Evolutionary conservation across 2,888 invertebrate species (phyloP), one percentile per base, ranked within the genome.

Genomic region (Prosopocoilus inquinatus): DNA sequence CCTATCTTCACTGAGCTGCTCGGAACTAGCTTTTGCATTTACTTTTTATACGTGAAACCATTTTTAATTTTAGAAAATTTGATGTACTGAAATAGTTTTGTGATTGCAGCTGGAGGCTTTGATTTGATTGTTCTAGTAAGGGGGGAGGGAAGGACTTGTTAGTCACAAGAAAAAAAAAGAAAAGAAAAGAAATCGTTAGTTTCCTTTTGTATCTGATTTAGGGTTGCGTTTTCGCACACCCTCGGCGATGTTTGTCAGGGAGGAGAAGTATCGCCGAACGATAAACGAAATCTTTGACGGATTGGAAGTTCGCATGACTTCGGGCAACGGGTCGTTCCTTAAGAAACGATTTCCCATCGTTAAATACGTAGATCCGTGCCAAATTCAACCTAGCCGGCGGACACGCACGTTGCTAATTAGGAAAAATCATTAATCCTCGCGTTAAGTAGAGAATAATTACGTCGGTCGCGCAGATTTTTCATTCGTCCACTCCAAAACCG

Each of bases 401-500:
- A 62, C 73, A 74, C 72, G 75, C 75, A 74, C 74, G 70, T 67
- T 67, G 67, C 72, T 73, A 75, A 75, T 75, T 74, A 75, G 71
- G 72, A 74, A 73, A 72, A 73, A 74, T 75, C 73, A 71, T 74
- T 74, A 73, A 73, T 72, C 70, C 66, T 64, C 64, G 68, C 55
- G 66, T 71, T 73, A 73, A 72, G 72, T 70, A 70, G 65, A 66
- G 64, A 64, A 70, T 69, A 71, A 72, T 71, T 70, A 41, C 41
- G 41, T 16, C 16, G 9, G 41, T 16, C 16, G 9, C 51, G 62
- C 63, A 68, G 64, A 64, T 63, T 69, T 66, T 12, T 9, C 0
- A 1, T 38, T 7, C 12, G 12, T 12, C 38, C 11, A 11, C 38
- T 38, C 7, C 4, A 38, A 11, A 13, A 34, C n/a, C n/a, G 35